These are phyloP conservation scores for Zaprionus kolodkinae DNA, from an alignment of 1,140 invertebrate genomes.

Conservation along the genomic window DNA sequence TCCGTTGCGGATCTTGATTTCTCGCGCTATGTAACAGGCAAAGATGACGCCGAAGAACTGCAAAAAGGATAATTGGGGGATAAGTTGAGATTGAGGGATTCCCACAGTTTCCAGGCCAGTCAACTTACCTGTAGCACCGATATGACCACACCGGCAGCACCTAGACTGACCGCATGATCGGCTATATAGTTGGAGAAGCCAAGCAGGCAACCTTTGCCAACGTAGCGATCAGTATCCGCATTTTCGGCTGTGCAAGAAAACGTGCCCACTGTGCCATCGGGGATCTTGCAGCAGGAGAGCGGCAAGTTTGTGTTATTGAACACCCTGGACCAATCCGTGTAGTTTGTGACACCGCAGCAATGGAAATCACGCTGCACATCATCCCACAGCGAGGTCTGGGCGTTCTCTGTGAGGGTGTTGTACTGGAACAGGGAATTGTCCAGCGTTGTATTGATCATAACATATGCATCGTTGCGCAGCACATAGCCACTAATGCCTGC, in stretches of 20 bases:
- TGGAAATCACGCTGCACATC: conserved; percentile 87
- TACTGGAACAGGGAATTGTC: conserved; percentile 86
- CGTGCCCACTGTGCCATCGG: conserved; percentile 83
- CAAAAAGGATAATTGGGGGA: too few species aligned
- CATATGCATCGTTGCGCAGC: conserved; percentile 86
- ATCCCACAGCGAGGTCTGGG: conserved; percentile 86
- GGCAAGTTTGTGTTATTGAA: conserved; percentile 84
- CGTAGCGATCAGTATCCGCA: conserved; percentile 43
- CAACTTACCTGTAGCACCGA: conserved; percentile 89
- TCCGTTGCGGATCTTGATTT: conserved; percentile 82
- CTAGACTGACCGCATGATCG: conserved; percentile 89
- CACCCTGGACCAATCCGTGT: conserved; percentile 86
- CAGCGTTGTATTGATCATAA: conserved; percentile 85
- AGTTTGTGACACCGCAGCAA: conserved; percentile 89
- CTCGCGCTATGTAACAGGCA: conserved; percentile 84
- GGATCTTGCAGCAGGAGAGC: conserved; percentile 87
- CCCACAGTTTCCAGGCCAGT: not conserved
- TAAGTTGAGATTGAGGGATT: not conserved
- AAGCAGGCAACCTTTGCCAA: conserved; percentile 86
- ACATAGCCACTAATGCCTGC: conserved; percentile 93
- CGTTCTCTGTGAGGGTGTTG: conserved; percentile 73
- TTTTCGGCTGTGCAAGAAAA: conserved; percentile 83
- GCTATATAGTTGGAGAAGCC: conserved; percentile 87
- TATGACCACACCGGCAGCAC: conserved; percentile 90
- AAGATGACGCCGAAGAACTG: conserved; percentile 84